Base-by-base conservation (phyloP, 1,140 invertebrate genomes). In the Pristionchus pacificus region DNA sequence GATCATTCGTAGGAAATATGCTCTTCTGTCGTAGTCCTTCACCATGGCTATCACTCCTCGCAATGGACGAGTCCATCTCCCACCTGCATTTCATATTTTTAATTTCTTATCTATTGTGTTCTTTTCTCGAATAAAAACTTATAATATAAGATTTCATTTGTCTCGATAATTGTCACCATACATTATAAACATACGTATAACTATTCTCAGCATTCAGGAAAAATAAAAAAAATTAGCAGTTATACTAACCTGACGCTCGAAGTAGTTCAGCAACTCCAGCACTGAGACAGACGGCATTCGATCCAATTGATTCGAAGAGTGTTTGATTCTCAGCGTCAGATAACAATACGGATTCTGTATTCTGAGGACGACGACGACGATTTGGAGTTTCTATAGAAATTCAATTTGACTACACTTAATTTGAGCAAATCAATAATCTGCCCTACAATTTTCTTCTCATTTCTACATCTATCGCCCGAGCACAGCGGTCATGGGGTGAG, bases 1-100 rank as follows among this genome's bases (percentile, higher is more conserved):
- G 29, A 62, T 64, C 25, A 73, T 55, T 29, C 71, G 65, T 19
- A 73, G 55, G 59, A 68, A 73, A 64, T 73, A 73, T 13, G 71
- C 65, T 28, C 71, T 61, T 27, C 55, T 59, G 24, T 32, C 15
- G 60, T 73, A 73, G 60, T 73, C 71, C 60, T 73, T 55, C 13
- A 68, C 66, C 24, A 68, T 29, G 25, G 49, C 59, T 24, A 68
- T 15, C 0, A 68, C 66, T 60, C 66, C 66, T 19, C 60, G 49
- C 60, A n/a, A 58, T 1, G 60, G 27, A 14, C 60, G 55, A 28
- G 60, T 31, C 33, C 58, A 59, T 58, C 66, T 33, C 15, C 55
- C 19, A 32, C 66, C 66, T 33, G 55, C 24, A 60, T 60, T 31
- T 32, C 55, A 68, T 60, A 33, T 59, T 10, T 10, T 49, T 49